A percentile compares a stretch with the other conserved stretches of the same genome.
Conservation (phyloP, 1,140 invertebrate genomes). For the Micrasema minimum region DNA sequence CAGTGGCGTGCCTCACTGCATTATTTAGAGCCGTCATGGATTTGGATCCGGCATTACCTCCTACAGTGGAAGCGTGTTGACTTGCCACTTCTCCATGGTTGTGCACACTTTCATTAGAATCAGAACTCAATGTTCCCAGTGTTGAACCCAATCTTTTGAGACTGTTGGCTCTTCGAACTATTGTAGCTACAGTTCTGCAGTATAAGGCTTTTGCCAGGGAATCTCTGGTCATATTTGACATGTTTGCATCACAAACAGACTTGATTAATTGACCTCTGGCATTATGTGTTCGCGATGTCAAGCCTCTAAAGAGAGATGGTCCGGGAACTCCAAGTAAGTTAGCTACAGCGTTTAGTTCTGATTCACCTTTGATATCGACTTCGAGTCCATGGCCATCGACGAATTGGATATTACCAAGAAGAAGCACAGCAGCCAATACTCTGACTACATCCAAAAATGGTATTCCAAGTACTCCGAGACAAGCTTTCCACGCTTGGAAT, state of each 20-base stretch:
- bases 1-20: constrained; percentile 91
- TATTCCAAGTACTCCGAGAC: constrained; percentile 89
- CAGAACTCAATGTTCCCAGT: constrained; percentile 87
- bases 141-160: constrained; percentile 88
- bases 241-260: constrained; percentile 84
- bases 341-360: constrained; percentile 86
- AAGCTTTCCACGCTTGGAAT: constrained; percentile 91
- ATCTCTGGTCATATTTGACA: constrained; percentile 88
- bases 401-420: constrained; percentile 92
- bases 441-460: constrained; percentile 93
- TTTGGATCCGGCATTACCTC: constrained; percentile 83
- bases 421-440: constrained; percentile 88
- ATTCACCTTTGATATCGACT: constrained; percentile 75
- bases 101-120: constrained; percentile 91
- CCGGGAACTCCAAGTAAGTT: constrained; percentile 83
- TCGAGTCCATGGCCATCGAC: constrained; percentile 71
- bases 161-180: constrained; percentile 91
- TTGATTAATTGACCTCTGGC: constrained; percentile 85
- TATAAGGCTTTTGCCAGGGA: constrained; percentile 93
- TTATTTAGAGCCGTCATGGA: constrained; percentile 93
- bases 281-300: constrained; percentile 86
- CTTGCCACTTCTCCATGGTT: constrained; percentile 87
- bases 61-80: constrained; percentile 88
- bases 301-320: constrained; percentile 79
- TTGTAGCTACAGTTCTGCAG: constrained; percentile 94